phyloP scores from a whole-genome alignment of 2,113 vertebrate genomes.

The Tenebrosternarchus preto region DNA sequence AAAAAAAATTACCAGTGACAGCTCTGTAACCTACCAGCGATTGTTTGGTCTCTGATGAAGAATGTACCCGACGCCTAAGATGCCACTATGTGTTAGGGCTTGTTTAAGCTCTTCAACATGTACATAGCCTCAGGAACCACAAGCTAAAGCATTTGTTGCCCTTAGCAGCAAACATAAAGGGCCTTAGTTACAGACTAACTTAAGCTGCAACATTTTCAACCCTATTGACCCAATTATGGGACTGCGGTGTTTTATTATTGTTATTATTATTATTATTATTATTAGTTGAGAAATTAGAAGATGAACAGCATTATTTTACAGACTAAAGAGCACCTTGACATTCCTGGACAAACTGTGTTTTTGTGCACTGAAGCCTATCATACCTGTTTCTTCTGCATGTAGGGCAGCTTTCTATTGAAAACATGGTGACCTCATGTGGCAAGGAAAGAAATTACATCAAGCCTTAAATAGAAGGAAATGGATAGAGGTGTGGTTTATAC shows the following conservation, averaged over 20 bases:
- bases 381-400: too few relatives aligned
- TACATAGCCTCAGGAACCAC: not conserved
- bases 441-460: not conserved
- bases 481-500: too few relatives aligned
- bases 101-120: not conserved
- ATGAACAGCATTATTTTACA: not conserved
- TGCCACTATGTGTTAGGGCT: not conserved
- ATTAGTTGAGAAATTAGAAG: not conserved
- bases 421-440: slow-evolving; percentile 23
- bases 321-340: too few relatives aligned
- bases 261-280: too few relatives aligned
- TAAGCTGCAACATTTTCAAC: not conserved
- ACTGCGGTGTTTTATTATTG: not conserved
- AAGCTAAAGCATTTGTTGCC: not conserved
- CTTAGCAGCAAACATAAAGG: not conserved
- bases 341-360: too few relatives aligned
- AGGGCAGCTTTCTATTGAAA: not conserved
- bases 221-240: too few relatives aligned
- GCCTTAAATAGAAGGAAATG: not conserved
- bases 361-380: too few relatives aligned
- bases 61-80: not conserved
- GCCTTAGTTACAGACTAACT: slow-evolving; percentile 5
- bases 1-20: too few relatives aligned
- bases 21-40: not conserved
- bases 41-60: slow-evolving; percentile 7